These are phyloP conservation scores for Drosophila birchii DNA, from an alignment of 2,888 invertebrate species.

Conservation along the genomic window DNA sequence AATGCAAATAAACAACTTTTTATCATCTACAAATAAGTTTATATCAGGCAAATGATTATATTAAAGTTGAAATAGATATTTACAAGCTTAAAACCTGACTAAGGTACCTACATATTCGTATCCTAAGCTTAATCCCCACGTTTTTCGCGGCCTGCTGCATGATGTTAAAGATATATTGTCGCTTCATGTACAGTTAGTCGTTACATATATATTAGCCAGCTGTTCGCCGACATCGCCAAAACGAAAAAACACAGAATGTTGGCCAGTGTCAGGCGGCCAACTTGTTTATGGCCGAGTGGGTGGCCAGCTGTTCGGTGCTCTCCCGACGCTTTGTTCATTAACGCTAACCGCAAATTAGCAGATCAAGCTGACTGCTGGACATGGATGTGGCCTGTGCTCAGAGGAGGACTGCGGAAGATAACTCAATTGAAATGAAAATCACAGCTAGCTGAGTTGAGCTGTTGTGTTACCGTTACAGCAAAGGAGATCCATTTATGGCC, in stretches of 20 bases:
- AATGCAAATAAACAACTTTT: background rate
- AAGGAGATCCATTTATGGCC: conserved; percentile 56
- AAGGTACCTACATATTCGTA: conserved; percentile 21
- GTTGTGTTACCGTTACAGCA: conserved; percentile 41
- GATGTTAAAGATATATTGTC: conserved; percentile 78
- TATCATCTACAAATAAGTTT: background rate
- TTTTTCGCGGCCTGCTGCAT: conserved; percentile 31
- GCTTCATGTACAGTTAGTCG: conserved; percentile 78
- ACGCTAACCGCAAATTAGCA: conserved; percentile 71
- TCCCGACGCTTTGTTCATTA: conserved; percentile 61
- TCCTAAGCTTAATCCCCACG: background rate
- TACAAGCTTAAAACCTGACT: background rate
- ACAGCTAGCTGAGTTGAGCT: conserved; percentile 42
- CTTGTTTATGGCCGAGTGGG: conserved; percentile 70
- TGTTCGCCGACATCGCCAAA: conserved; percentile 55
- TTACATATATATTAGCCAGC: conserved; percentile 78
- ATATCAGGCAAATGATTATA: background rate
- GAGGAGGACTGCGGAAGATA: conserved; percentile 49
- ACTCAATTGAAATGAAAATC: conserved; percentile 80
- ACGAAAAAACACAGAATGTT: conserved; percentile 25
- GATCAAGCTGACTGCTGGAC: conserved; percentile 8
- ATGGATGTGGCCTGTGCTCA: background rate
- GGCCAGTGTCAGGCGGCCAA: conserved; percentile 41
- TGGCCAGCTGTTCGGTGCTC: conserved; percentile 56
- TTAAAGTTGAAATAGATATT: too few relatives aligned